phyloP scores from a whole-genome alignment of 2,113 vertebrate species.

The Delphinapterus leucas region DNA sequence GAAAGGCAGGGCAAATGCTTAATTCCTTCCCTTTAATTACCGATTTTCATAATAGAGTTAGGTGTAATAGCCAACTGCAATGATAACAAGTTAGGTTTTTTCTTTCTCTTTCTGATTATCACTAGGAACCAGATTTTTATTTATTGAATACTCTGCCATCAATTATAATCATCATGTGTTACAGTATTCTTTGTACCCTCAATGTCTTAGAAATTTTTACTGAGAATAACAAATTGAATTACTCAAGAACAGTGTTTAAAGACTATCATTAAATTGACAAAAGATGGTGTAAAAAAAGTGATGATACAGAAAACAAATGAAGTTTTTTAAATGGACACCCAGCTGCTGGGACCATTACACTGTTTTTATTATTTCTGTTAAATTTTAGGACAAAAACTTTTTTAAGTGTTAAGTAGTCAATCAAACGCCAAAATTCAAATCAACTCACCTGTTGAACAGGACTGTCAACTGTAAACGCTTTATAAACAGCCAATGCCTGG shows the following conservation, averaged over 20 bases:
- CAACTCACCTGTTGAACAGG: slow-evolving; percentile 91
- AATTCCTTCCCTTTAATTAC: slow-evolving; percentile 13
- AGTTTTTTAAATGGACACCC: neutral
- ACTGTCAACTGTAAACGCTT: slow-evolving; percentile 97
- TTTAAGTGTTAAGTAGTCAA: neutral
- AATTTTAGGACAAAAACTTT: neutral
- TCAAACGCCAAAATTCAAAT: neutral
- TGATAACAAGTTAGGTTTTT: neutral
- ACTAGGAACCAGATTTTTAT: neutral
- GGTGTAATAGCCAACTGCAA: neutral
- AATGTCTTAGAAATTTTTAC: neutral
- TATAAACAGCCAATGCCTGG: slow-evolving; percentile 90
- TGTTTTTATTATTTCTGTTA: neutral
- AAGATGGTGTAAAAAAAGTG: neutral
- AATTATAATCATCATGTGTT: slow-evolving; percentile 4
- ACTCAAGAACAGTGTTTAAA: neutral
- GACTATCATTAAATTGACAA: neutral
- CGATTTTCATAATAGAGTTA: neutral
- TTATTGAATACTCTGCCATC: neutral
- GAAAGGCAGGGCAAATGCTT: neutral
- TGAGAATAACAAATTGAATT: neutral
- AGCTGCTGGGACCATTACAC: neutral
- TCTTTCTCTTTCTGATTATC: neutral
- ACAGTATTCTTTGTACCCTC: neutral
- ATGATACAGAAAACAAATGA: neutral